Base-by-base conservation (phyloP, 2,113 vertebrate genomes). In the Gopherus evgoodei region DNA sequence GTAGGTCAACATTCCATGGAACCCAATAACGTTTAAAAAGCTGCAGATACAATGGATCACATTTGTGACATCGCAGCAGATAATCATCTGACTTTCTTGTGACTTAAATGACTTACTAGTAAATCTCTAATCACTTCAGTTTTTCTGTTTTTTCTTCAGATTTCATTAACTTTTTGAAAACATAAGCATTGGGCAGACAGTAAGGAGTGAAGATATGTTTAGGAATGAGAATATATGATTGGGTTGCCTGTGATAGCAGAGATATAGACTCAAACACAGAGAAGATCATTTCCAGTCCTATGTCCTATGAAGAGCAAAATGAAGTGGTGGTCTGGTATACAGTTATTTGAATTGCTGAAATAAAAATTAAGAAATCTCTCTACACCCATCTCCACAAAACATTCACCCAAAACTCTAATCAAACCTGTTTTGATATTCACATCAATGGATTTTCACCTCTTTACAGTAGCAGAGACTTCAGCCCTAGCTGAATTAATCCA, bases 401-500 rank as follows among this genome's bases (percentile, higher is more conserved):
- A 91, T 47, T 89, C 56, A 84, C 54, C 35, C 79, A 83, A 8
- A 93, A 89, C 94, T 94, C 86, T 92, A 88, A 57, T 62, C 84
- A 91, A 96, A 89, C 7, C 44, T 27, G 11, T 95, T 93, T 88
- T 79, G 87, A 94, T 93, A 91, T 90, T 54, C 50, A 56, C 84
- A 88, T 89, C 69, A 81, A 57, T 47, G 31, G 7, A 93, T 84
- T 95, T 91, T 62, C 49, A 82, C 11, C 47, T 76, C 29, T 38
- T 80, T 0, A 0, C 1, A 24, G 11, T 11, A 56, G 56, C 25
- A 49, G 0, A 1, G 1, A 76, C n/a, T 56, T 72, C 83, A 59
- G 82, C 69, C 52, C 76, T 57, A 59, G 9, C 42, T 72, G 89
- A 59, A 9, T 89, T 93, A 42, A 65, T 3, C 1, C 35, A 6